Evolutionary conservation across 2,888 invertebrate species (phyloP).

Genomic region (Agelastica alni): DNA sequence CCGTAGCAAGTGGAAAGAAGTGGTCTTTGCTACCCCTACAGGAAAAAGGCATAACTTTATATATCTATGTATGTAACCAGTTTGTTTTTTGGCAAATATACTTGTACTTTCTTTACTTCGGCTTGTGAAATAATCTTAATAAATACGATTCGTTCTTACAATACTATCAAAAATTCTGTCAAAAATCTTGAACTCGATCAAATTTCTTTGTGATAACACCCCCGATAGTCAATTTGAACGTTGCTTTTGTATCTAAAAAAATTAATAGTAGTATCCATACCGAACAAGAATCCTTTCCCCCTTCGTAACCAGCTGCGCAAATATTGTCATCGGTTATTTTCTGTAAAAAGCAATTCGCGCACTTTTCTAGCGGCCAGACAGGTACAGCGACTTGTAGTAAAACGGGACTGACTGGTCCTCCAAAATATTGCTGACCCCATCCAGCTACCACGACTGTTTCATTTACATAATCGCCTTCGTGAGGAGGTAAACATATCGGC

Average conservation of each 20-base stretch:
- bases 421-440: conserved; percentile 77
- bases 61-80: background rate
- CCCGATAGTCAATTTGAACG: no score
- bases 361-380: conserved; percentile 73
- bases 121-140: no score
- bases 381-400: conserved; percentile 80
- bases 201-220: no score
- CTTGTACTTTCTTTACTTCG: no score
- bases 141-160: no score
- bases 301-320: conserved; percentile 77
- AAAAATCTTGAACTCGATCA: no score
- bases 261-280: conserved; percentile 61
- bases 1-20: no score
- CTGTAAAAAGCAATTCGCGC: conserved; percentile 66
- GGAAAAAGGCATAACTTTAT: no score
- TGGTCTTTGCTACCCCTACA: no score
- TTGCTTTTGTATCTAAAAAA: no score
- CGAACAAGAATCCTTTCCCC: conserved; percentile 83
- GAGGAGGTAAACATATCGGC: conserved; percentile 82
- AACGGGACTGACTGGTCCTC: conserved; percentile 63
- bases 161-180: no score
- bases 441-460: conserved; percentile 72
- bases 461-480: conserved; percentile 64
- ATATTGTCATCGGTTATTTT: conserved; percentile 69
- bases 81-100: no score